A percentile compares a stretch with the other conserved stretches of the same genome.
Conservation (phyloP, 35 echinoderm and acorn worm species). For the Acanthaster planci region DNA sequence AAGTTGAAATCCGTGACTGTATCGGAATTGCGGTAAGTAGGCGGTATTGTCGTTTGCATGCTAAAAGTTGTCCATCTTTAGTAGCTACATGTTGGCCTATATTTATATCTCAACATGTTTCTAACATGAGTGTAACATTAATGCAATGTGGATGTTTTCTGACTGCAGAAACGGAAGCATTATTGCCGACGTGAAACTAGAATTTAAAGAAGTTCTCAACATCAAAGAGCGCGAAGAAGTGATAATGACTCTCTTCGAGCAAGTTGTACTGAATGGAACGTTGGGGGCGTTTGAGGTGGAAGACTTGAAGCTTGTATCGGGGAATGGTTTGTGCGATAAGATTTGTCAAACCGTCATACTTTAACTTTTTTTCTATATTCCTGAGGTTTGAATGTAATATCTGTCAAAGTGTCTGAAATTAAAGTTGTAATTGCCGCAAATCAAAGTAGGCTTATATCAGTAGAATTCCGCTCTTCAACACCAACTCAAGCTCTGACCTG, state of each 20-base stretch:
- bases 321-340: background rate
- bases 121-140: background rate
- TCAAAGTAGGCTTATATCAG: too few relatives aligned
- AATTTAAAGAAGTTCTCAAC: slow-evolving; percentile 11
- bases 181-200: background rate
- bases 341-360: too few relatives aligned
- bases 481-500: too few relatives aligned
- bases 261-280: slow-evolving; percentile 7
- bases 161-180: slow-evolving; percentile 6
- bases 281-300: background rate
- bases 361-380: too few relatives aligned
- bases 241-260: background rate
- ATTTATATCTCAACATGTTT: background rate
- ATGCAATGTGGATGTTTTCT: background rate
- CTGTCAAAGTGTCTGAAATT: too few relatives aligned
- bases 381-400: too few relatives aligned
- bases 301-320: background rate
- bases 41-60: background rate
- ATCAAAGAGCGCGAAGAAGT: background rate
- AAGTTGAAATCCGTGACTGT: background rate
- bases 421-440: too few relatives aligned
- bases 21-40: background rate
- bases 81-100: background rate
- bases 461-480: too few relatives aligned
- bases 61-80: background rate